Evolutionary conservation across 2,797 vertebrate genomes (phyloP), one percentile per base, ranked within the genome.

Genomic region (Coccyzus lansbergi): DNA sequence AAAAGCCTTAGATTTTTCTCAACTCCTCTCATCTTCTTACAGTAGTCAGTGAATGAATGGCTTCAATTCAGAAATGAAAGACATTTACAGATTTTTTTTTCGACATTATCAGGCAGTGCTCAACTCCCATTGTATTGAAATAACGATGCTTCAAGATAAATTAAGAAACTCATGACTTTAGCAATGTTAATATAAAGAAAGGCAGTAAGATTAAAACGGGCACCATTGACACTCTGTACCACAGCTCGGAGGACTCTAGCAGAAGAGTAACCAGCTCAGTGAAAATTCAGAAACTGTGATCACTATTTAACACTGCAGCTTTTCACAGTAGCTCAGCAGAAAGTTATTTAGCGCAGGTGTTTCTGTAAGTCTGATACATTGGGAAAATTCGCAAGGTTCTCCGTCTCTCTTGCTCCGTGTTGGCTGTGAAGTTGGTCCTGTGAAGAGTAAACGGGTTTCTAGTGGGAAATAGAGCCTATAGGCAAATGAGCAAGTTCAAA

Each of bases 341-440:
- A 94, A 96, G 91, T 90, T 92, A 93, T 93, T 93, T 95, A 95
- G 93, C 96, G 92, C 95, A 95, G 93, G 91, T 94, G 96, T 91
- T 95, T 95, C 84, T 95, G 95, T 91, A 93, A 96, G 93, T 95
- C 93, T 93, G 94, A 96, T 96, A 95, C 95, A 78, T 94, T 93
- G 96, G 95, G 95, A 97, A 96, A 97, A 95, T 95, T 97, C 94
- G 18, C 94, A 97, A 88, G 95, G 93, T 96, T 95, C 81, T 88
- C 78, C 24, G 25, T 76, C 94, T 94, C 88, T 48, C 88, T 87
- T 95, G 88, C 90, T 92, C 86, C 51, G 51, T 95, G 86, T 88
- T 53, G 51, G 88, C 93, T 93, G 94, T 68, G 93, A 96, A 94
- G 93, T 77, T 90, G 83, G 94, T 94, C 90, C 83, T 68, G 84